phyloP scores from a whole-genome alignment of 2,113 vertebrate species.

The Talpa occidentalis region DNA sequence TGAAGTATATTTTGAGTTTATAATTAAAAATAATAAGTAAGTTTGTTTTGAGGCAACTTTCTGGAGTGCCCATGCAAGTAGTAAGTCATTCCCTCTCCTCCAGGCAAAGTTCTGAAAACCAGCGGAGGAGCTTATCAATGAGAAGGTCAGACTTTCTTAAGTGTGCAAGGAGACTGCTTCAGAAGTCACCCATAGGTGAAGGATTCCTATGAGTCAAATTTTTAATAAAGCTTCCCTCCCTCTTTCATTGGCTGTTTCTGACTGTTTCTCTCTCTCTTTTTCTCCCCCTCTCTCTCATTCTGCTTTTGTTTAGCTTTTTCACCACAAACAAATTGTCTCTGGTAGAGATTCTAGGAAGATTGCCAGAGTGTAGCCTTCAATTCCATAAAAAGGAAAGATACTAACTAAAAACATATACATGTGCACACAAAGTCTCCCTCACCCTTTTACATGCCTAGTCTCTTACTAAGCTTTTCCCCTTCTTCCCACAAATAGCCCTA shows the following conservation, averaged over 20 bases:
- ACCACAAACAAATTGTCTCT: constrained; percentile 84
- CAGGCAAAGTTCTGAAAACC: neutral
- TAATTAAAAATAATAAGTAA: constrained; percentile 28
- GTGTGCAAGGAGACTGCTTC: neutral
- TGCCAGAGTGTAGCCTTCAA: constrained; percentile 85
- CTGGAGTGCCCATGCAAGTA: neutral
- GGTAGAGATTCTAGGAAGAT: constrained; percentile 85
- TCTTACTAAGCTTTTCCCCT: constrained; percentile 27
- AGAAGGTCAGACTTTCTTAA: neutral
- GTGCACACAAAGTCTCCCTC: neutral
- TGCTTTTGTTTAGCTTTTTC: constrained; percentile 82
- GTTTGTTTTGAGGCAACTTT: constrained; percentile 35
- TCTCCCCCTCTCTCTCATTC: constrained; percentile 29
- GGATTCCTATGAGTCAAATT: neutral
- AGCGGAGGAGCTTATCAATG: neutral
- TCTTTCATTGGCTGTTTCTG: neutral
- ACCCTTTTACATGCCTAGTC: neutral
- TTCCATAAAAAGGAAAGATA: constrained; percentile 89
- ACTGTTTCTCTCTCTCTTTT: neutral
- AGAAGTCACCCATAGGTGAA: neutral
- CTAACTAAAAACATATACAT: constrained; percentile 67
- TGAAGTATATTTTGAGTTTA: neutral
- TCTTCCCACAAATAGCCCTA: neutral
- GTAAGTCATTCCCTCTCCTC: neutral
- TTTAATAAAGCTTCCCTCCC: neutral